phyloP scores from a whole-genome alignment of 2,113 vertebrate species.

The Perca fluviatilis region DNA sequence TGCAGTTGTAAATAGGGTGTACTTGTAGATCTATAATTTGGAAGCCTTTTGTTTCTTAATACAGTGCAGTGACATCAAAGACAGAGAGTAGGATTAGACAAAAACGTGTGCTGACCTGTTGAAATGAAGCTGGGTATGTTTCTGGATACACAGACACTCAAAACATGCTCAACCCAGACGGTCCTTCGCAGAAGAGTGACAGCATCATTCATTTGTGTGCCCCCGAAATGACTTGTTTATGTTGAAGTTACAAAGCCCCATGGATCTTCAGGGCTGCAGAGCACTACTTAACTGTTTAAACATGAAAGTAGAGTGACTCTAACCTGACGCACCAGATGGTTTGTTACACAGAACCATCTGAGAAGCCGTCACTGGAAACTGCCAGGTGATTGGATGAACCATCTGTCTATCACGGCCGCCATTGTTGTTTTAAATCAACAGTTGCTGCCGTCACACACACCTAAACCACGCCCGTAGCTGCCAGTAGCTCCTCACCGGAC shows the following conservation, averaged over 20 bases:
- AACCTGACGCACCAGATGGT: no score
- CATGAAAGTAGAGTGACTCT: neutral
- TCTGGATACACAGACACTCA: neutral
- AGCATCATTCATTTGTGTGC: neutral
- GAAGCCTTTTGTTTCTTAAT: neutral
- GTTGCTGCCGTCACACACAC: no score
- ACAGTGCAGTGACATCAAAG: no score
- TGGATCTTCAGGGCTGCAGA: neutral
- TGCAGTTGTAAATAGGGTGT: no score
- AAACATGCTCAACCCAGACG: neutral
- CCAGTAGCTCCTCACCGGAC: no score
- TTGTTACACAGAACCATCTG: no score
- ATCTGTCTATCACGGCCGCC: no score
- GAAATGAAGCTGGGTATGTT: neutral
- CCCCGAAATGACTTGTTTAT: neutral
- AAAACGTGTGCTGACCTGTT: neutral
- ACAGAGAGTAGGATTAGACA: neutral
- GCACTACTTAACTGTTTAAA: neutral
- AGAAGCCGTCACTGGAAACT: no score
- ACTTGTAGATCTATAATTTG: neutral
- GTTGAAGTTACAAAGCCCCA: neutral
- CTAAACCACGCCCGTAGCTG: no score
- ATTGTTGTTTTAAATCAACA: no score
- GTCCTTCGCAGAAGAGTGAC: neutral
- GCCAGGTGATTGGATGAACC: no score